A percentile compares a stretch with the other conserved stretches of the same genome.
Evolutionary conservation across 2,113 vertebrate genomes (phyloP).

Genomic region (Zingel zingel): DNA sequence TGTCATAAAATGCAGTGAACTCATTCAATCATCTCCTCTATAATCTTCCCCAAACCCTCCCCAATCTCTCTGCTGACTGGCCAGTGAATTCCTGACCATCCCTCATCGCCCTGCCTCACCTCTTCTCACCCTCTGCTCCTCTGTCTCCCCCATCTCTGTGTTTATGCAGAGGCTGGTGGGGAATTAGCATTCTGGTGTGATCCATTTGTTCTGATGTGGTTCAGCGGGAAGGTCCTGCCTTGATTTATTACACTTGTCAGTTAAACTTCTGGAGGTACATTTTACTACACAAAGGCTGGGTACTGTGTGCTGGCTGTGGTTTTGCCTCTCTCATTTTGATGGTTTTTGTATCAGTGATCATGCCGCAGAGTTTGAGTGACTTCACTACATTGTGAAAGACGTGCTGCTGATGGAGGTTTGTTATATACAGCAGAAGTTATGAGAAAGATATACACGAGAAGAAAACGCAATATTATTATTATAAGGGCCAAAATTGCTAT

Average conservation of each 20-base stretch:
- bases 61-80: neutral
- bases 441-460: neutral
- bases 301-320: neutral
- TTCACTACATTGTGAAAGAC: slow-evolving; percentile 12
- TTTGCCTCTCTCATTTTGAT: slow-evolving; percentile 30
- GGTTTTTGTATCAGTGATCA: neutral
- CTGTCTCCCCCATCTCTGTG: slow-evolving; percentile 38
- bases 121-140: slow-evolving; percentile 41
- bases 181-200: slow-evolving; percentile 70
- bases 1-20: slow-evolving; percentile 30
- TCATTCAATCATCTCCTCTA: slow-evolving; percentile 53
- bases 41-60: slow-evolving; percentile 40
- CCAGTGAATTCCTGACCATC: slow-evolving; percentile 60
- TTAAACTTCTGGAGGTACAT: slow-evolving; percentile 43
- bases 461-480: slow-evolving; percentile 4
- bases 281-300: slow-evolving; percentile 37
- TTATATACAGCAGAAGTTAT: slow-evolving; percentile 13
- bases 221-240: slow-evolving; percentile 63
- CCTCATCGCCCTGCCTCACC: slow-evolving; percentile 52
- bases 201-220: slow-evolving; percentile 72
- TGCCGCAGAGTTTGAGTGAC: neutral
- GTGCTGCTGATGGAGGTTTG: slow-evolving; percentile 2
- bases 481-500: neutral
- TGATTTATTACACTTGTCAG: slow-evolving; percentile 76
- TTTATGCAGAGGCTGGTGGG: slow-evolving; percentile 72